Conservation (phyloP, 2,888 invertebrate species). For the Camptogramma bilineatum region DNA sequence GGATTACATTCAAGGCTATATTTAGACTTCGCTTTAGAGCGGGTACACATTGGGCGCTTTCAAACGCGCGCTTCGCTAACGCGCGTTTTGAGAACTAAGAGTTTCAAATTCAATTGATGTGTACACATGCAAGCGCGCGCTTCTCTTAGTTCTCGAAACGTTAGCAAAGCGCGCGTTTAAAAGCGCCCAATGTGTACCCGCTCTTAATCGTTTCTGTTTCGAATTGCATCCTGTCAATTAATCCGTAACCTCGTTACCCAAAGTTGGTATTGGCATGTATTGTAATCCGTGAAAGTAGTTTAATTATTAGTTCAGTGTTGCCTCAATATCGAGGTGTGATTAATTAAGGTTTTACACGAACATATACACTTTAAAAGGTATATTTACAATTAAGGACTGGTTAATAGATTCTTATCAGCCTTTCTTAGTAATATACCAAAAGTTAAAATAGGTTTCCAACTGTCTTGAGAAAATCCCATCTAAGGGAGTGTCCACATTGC, state of each 20-base stretch:
- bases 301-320: constrained; percentile 21
- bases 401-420: not conserved
- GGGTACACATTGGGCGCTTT: no score
- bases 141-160: no score
- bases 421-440: no score
- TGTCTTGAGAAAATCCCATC: no score
- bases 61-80: no score
- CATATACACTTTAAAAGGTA: not conserved
- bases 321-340: constrained; percentile 32
- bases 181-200: no score
- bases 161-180: no score
- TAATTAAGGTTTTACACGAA: constrained; percentile 30
- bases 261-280: constrained; percentile 37
- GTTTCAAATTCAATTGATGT: no score
- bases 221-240: constrained; percentile 27
- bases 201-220: not conserved
- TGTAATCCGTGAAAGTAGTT: constrained; percentile 52
- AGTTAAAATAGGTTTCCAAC: no score
- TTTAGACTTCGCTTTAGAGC: not conserved
- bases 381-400: not conserved
- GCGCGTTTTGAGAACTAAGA: no score
- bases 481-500: no score
- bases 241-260: constrained; percentile 24
- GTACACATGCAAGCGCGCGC: no score
- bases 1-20: not conserved